phyloP scores from a whole-genome alignment of 2,888 invertebrate species.

The Parnassius orleans region DNA sequence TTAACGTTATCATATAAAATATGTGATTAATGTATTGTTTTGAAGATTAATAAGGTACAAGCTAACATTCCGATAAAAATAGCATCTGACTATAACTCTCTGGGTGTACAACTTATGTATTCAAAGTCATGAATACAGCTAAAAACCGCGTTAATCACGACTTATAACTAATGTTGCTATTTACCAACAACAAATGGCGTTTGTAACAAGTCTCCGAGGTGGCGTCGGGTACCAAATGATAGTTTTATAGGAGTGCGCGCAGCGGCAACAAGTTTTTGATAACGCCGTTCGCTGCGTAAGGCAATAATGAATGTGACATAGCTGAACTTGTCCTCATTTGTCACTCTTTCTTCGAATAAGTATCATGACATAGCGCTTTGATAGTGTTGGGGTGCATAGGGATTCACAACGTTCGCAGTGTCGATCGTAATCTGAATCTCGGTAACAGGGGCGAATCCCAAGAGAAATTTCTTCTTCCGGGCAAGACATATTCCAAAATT shows the following conservation, averaged over 20 bases:
- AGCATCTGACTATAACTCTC: conserved; percentile 47
- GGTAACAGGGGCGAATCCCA: conserved; percentile 3
- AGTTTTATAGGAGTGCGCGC: conserved; percentile 55
- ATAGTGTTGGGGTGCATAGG: conserved; percentile 55
- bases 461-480: conserved; percentile 10
- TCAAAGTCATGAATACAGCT: conserved; percentile 49
- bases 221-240: conserved; percentile 54
- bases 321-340: conserved; percentile 69
- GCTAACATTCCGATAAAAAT: conserved; percentile 41
- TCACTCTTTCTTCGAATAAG: conserved; percentile 76
- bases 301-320: conserved; percentile 77
- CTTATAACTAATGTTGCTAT: conserved; percentile 63
- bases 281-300: conserved; percentile 67
- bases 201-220: conserved; percentile 62
- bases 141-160: conserved; percentile 56
- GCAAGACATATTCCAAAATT: conserved; percentile 8
- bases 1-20: neutral
- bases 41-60: conserved; percentile 18
- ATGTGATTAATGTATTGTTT: conserved; percentile 15
- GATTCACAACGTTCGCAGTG: neutral
- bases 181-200: conserved; percentile 58
- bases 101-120: conserved; percentile 39
- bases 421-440: conserved; percentile 7
- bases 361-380: conserved; percentile 63
- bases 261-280: conserved; percentile 76